Conservation (phyloP, 2,888 invertebrate genomes). For the Gymnoscelis rufifasciata region DNA sequence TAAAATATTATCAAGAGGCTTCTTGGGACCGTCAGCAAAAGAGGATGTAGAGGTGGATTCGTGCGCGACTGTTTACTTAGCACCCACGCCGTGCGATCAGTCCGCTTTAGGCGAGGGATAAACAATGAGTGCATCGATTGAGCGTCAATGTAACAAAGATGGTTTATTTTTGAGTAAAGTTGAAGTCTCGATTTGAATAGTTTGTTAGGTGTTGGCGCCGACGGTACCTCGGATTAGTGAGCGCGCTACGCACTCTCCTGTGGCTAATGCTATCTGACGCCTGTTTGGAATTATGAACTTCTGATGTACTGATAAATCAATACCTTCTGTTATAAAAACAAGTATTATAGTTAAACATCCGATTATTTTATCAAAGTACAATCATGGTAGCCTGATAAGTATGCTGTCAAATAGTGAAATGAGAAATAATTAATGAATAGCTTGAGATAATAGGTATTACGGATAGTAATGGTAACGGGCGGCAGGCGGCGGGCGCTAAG, state of each 20-base stretch:
- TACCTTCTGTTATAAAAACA: conserved; percentile 50
- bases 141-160: conserved; percentile 69
- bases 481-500: conserved; percentile 30
- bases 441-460: conserved; percentile 28
- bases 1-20: conserved; percentile 79
- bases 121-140: conserved; percentile 76
- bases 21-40: conserved; percentile 77
- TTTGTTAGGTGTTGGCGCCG: conserved; percentile 57
- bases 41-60: conserved; percentile 69
- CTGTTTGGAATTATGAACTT: conserved; percentile 61
- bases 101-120: conserved; percentile 68
- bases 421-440: conserved; percentile 9
- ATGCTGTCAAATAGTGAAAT: not conserved
- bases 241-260: conserved; percentile 57
- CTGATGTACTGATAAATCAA: conserved; percentile 73
- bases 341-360: not conserved
- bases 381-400: not conserved
- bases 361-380: conserved; percentile 12
- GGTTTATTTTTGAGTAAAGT: conserved; percentile 70
- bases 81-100: conserved; percentile 72
- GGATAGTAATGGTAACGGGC: conserved; percentile 28
- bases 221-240: conserved; percentile 63
- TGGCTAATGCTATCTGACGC: conserved; percentile 65
- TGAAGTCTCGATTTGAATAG: conserved; percentile 62
- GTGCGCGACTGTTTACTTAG: conserved; percentile 73